phyloP scores from a whole-genome alignment of 2,113 vertebrate species.

The Puma concolor region DNA sequence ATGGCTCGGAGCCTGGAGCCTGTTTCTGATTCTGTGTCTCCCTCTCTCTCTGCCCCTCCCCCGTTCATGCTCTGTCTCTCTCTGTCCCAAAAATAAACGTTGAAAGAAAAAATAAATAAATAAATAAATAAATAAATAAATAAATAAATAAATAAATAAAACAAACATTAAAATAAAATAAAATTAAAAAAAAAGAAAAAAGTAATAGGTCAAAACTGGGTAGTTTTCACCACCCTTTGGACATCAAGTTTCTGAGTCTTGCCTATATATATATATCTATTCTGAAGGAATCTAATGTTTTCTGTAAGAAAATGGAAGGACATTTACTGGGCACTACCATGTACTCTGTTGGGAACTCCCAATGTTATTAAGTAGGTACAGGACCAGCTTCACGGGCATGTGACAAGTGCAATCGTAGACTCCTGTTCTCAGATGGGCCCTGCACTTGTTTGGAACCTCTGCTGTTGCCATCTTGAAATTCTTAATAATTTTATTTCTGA shows the following conservation, averaged over 20 bases:
- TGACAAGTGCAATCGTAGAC: neutral
- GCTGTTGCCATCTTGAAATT: neutral
- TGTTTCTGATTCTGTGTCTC: no score
- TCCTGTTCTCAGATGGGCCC: neutral
- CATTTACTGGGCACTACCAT: neutral
- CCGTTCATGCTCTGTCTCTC: no score
- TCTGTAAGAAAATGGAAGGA: neutral
- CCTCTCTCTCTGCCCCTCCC: no score
- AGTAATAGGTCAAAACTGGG: neutral
- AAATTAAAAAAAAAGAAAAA: neutral
- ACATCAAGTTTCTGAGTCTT: neutral
- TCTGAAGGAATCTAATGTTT: constrained; percentile 20
- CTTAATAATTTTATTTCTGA: neutral
- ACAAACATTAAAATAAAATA: no score
- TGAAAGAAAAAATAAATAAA: no score
- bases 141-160: no score
- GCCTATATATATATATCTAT: neutral
- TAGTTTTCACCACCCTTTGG: neutral
- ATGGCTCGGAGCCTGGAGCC: no score
- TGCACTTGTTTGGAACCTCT: neutral
- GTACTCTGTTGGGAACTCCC: neutral
- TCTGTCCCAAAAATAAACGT: no score
- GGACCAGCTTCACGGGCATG: neutral
- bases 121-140: no score
- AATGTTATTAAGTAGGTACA: neutral